Base-by-base conservation (phyloP, 2,888 invertebrate genomes). In the Callosobruchus maculatus region DNA sequence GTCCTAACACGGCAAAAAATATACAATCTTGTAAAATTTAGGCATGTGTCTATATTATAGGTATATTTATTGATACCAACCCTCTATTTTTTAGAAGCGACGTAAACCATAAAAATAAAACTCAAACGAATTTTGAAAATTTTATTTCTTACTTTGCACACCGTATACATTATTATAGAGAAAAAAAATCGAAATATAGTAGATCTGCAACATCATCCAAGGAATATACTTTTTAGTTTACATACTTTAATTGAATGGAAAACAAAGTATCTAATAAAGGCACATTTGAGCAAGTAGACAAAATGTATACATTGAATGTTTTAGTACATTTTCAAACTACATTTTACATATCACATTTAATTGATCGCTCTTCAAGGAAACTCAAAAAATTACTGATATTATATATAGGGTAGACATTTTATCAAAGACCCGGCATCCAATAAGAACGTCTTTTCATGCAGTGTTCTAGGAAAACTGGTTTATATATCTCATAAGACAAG, bases 231-330 rank as follows among this genome's bases (percentile, higher is more conserved):
- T 68, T 49, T 13, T 68, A 68, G 68, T 68, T 67, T 21, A 68
- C 22, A 73, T 72, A 79, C 72, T 70, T 26, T 22, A 67, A 22
- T 67, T 31, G 31, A 74, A 74, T 73, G 73, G 69, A 67, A 73
- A 78, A 74, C 72, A 75, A 78, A 77, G 78, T 78, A 78, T 80
- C 79, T 81, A 83, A 80, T 80, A 83, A 86, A 86, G 86, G 86
- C 86, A 86, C 86, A 85, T 83, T 85, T 86, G 86, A 86, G 85
- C 85, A 85, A 85, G 84, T 83, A 81, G 81, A 83, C 81, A 83
- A 82, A 81, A 81, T 83, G 83, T 83, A 84, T 83, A 83, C 82
- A 81, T 80, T 78, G 80, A 81, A 81, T 79, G 81, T 49, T 49
- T 49, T 49, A 49, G 49, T 49, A 49, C 49, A 78, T 80, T 80